phyloP scores from a whole-genome alignment of 2,888 invertebrate genomes.

The Corythucha ciliata region DNA sequence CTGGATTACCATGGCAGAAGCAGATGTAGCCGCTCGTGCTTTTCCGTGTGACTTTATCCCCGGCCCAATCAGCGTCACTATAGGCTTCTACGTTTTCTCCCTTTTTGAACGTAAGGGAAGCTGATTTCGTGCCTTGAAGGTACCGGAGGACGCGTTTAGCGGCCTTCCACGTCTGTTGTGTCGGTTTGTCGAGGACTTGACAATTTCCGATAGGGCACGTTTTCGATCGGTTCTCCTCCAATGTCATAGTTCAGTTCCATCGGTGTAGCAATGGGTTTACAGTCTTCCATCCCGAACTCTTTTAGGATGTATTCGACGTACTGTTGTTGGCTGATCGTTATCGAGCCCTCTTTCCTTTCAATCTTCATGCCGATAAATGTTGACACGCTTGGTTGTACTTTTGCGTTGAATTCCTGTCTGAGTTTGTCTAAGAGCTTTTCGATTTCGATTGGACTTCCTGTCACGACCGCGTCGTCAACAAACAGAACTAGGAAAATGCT shows the following conservation, averaged over 20 bases:
- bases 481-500: constrained; percentile 13
- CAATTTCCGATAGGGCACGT: constrained; percentile 22
- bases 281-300: constrained; percentile 14
- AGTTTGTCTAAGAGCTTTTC: constrained; percentile 12
- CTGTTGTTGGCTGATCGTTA: constrained; percentile 12
- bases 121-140: not conserved
- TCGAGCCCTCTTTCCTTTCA: not conserved
- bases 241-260: constrained; percentile 22
- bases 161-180: constrained; percentile 15
- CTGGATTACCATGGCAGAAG: constrained; percentile 15
- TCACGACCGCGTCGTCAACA: constrained; percentile 23
- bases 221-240: not conserved
- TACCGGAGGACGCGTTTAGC: constrained; percentile 18
- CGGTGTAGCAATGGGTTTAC: constrained; percentile 14
- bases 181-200: constrained; percentile 3
- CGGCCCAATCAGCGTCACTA: constrained; percentile 10
- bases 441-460: constrained; percentile 10
- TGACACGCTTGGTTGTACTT: constrained; percentile 10
- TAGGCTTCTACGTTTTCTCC: not conserved
- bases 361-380: constrained; percentile 23
- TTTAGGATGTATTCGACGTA: constrained; percentile 14
- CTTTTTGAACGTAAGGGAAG: not conserved
- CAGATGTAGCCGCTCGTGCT: constrained; percentile 21
- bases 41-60: constrained; percentile 17
- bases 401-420: constrained; percentile 20